Base-by-base conservation (phyloP, 2,888 invertebrate genomes). In the Apantesis nais region DNA sequence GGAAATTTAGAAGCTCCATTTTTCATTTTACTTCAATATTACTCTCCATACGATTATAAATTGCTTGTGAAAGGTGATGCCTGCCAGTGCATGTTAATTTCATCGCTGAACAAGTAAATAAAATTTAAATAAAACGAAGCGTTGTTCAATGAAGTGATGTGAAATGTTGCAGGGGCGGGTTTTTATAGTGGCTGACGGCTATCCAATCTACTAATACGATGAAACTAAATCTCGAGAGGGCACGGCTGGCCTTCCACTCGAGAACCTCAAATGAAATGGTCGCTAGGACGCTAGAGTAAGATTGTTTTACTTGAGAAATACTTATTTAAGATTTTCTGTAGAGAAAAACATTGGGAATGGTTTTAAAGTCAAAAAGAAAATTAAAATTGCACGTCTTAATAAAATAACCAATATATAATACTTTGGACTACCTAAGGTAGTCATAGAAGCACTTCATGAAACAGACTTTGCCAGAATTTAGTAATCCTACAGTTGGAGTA, bases 181-280 rank as follows among this genome's bases (percentile, higher is more conserved):
- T 87, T 78, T 86, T 87, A 87, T 85, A 80, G 85, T 78, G 73
- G 80, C 70, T 76, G 78, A 73, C 75, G 77, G 76, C 73, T 76
- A 83, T 89, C 88, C 88, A 90, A 90, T 90, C 88, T 85, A 74
- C 86, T 90, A 88, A 89, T 86, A 86, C 87, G 78, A 77, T 78
- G 78, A 76, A 82, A 75, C 81, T 80, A 82, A 82, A 82, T 84
- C 88, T 88, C 86, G 61, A 12, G 85, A 81, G 86, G 76, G 78
- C 77, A 74, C 71, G 68, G 58, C 72, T 77, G 75, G 78, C 77
- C 75, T 76, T 74, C 74, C 71, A 76, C 75, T 73, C 61, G 74
- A 77, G 62, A 69, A 73, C 69, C 62, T 76, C 72, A 39, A 67
- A 63, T 69, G 70, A 74, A 74, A 76, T 68, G 52, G 63, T 67